Percentiles rank a stretch among this genome's conserved stretches.
Conservation (phyloP, 2,113 vertebrate genomes). For the Prinia subflava region DNA sequence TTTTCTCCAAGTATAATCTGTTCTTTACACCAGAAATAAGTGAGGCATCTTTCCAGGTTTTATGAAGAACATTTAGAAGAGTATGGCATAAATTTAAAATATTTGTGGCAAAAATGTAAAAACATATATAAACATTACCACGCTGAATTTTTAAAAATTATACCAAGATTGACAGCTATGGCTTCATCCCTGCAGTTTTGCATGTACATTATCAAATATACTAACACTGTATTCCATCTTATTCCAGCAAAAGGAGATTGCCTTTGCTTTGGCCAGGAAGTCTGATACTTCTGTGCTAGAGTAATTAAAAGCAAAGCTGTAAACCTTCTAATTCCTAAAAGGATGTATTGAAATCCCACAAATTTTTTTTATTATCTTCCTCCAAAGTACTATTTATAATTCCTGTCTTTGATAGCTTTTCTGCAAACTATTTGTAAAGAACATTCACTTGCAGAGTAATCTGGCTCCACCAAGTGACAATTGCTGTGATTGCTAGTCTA, state of each 20-base stretch:
- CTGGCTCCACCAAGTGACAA: constrained; percentile 74
- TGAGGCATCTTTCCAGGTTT: background rate
- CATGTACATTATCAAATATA: background rate
- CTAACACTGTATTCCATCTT: background rate
- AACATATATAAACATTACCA: background rate
- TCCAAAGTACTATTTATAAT: constrained; percentile 16
- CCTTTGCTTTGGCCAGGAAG: background rate
- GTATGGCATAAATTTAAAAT: background rate
- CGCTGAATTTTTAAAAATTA: background rate
- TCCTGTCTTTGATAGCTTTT: background rate
- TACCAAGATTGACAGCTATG: background rate
- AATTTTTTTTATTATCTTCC: background rate
- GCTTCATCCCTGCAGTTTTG: background rate
- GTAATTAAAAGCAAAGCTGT: constrained; percentile 37
- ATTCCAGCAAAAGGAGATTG: background rate
- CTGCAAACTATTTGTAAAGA: background rate
- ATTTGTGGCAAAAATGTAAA: background rate
- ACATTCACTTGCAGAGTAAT: constrained; percentile 49
- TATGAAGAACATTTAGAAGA: background rate
- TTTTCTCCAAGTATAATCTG: background rate
- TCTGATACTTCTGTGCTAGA: background rate
- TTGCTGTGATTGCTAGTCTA: background rate
- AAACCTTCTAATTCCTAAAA: constrained; percentile 37
- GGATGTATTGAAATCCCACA: background rate
- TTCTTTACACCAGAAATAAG: background rate